phyloP scores from a whole-genome alignment of 2,113 vertebrate genomes.

The Halcyon senegalensis region DNA sequence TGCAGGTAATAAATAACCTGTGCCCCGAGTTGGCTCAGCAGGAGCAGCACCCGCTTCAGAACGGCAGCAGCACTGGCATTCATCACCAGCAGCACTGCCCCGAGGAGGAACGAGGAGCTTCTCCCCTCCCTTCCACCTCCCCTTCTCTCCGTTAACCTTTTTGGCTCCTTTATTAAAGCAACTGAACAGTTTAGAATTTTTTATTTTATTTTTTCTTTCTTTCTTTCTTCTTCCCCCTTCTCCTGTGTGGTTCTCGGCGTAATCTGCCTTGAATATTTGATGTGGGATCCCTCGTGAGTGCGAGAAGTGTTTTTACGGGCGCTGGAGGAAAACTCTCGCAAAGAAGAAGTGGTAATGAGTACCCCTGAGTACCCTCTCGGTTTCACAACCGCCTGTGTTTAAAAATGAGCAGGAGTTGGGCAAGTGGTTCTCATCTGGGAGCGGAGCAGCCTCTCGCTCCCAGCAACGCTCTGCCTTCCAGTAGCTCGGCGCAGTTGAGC shows the following conservation, averaged over 20 bases:
- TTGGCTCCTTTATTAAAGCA: slow-evolving; percentile 51
- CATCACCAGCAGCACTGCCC: not conserved
- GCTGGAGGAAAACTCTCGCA: slow-evolving; percentile 5
- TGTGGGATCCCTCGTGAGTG: slow-evolving; percentile 1
- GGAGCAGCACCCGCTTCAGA: not conserved
- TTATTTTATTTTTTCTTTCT: no score
- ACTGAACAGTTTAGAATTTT: slow-evolving; percentile 10
- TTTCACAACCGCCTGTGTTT: not conserved
- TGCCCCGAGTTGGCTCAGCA: not conserved
- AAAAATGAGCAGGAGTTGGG: slow-evolving; percentile 51
- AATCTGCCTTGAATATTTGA: slow-evolving; percentile 58
- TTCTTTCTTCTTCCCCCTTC: not conserved
- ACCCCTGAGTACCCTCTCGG: slow-evolving; percentile 48
- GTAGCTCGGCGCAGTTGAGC: not conserved
- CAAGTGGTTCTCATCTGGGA: slow-evolving; percentile 25
- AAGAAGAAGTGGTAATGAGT: slow-evolving; percentile 64
- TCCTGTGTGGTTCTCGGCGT: not conserved
- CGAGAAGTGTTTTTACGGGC: not conserved
- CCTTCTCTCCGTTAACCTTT: not conserved
- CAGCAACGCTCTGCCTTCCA: not conserved
- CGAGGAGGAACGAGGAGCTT: not conserved
- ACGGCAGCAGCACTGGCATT: not conserved
- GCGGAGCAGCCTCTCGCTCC: not conserved
- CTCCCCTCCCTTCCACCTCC: not conserved
- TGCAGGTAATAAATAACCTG: not conserved